Evolutionary conservation across 2,888 invertebrate species (phyloP), one percentile per base, ranked within the genome.

Genomic region (Conus canariensis): DNA sequence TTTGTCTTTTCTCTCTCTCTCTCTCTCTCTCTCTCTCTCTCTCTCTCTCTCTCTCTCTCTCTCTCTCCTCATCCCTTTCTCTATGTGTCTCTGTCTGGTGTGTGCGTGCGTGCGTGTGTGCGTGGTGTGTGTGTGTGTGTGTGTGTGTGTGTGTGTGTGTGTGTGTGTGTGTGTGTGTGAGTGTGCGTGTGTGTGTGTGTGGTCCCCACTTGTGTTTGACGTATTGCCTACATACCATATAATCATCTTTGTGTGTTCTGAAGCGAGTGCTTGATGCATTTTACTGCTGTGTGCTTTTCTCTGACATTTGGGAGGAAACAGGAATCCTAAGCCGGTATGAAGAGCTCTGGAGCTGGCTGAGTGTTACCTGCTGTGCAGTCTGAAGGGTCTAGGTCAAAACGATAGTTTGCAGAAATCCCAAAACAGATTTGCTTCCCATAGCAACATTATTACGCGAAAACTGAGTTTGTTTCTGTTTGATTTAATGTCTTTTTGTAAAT

Each of bases 171-270:
- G 45, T 4, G 45, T 45, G 45, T 45, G 45, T 45, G 45, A 4
- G 45, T 45, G 10, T 64, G 10, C 16, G 16, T 19, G 19, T 22
- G 70, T 22, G 70, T 70, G 70, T 70, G 70, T 70, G 70, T 70
- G 70, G 70, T 22, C 70, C 70, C 70, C 70, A 70, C 70, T 70
- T 70, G 22, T 70, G 70, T 70, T 70, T 70, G 70, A 70, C 70
- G 19, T 70, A 70, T 70, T 70, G 70, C 70, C 70, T 70, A 70
- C 70, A 70, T 16, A 70, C 70, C 70, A 22, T 70, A 70, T 70
- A 70, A 70, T 70, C 70, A 19, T 70, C 70, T 70, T 9, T 70
- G 70, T 70, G 70, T 70, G 70, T 70, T 70, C 22, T 70, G 70
- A 70, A 70, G 70, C 22, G 22, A 70, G 22, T 70, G 70, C 70